Base-by-base conservation (phyloP, 2,113 vertebrate genomes). In the Channa maculata region DNA sequence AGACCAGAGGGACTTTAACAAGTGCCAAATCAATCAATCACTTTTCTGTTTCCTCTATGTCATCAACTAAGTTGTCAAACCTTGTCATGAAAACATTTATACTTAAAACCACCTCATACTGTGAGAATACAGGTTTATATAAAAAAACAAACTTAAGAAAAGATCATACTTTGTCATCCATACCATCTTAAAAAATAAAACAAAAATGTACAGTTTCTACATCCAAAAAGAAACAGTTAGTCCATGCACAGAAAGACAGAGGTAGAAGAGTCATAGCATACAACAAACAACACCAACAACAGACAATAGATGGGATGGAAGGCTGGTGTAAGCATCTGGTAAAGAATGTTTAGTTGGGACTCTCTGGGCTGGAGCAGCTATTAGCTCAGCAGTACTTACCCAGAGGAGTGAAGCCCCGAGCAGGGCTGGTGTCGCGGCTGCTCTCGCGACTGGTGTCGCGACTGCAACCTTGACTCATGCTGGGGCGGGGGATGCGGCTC, bases 401-500 rank as follows among this genome's bases (percentile, higher is more conserved):
- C 90, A 99, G 95, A 73, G 97, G 96, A 93, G 96, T 82, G 78
- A 99, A 99, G 95, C 97, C 97, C 95, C 98, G 95, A 92, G 97
- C 96, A 81, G 98, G 98, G 95, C 98, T 99, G 90, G 98, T 98
- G 95, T 99, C 98, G 34, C 98, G 97, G 95, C 98, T 99, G 96
- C 97, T 99, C 95, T 99, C 98, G 91, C 98, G 97, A 96, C 98
- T 99, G 93, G 97, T 97, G 95, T 99, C 96, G 92, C 97, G 97
- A 95, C 98, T 99, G 95, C 98, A 99, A 92, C 98, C 98, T 95
- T 99, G 98, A 97, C 98, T 99, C 97, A 98, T 96, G 96, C 98
- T 99, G 95, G 97, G 98, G 86, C 98, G 96, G 86, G 98, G 98
- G 91, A 99, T 99, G 90, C 98, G 98, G 96, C 96, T 99, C 97